Conservation (phyloP, 2,113 vertebrate species). For the Rhea americana region DNA sequence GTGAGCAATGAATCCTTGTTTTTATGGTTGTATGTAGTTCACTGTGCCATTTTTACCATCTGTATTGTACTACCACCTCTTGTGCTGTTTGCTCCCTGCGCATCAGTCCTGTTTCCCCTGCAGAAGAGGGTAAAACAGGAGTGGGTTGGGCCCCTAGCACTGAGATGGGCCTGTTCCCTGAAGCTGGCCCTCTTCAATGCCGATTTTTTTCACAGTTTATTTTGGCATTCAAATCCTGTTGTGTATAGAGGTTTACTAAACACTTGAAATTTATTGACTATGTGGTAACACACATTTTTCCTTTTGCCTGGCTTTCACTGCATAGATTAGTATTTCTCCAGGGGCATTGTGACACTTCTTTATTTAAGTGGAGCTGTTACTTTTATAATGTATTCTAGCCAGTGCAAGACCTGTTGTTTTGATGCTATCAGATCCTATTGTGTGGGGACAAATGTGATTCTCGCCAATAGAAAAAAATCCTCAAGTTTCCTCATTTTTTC, state of each 20-base stretch:
- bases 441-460: not conserved
- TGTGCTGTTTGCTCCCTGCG: fast-evolving
- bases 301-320: constrained; percentile 36
- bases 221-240: not conserved
- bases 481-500: not conserved
- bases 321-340: constrained; percentile 54
- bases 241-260: constrained; percentile 61
- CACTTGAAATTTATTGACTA: constrained; percentile 48
- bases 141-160: not conserved
- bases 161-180: not conserved
- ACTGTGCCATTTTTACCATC: not conserved
- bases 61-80: not conserved
- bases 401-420: constrained; percentile 3
- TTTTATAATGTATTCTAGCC: constrained; percentile 26
- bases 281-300: constrained; percentile 38
- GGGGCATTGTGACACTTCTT: constrained; percentile 21
- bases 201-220: not conserved
- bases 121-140: fast-evolving
- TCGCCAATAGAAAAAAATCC: not conserved
- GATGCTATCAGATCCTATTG: not conserved
- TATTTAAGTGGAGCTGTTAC: constrained; percentile 32
- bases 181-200: fast-evolving
- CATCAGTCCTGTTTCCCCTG: not conserved
- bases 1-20: not conserved
- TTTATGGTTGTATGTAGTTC: not conserved